Percentiles rank a stretch among this genome's conserved stretches.
Evolutionary conservation across 2,888 invertebrate species (phyloP).

Genomic region (Polietes domitor): DNA sequence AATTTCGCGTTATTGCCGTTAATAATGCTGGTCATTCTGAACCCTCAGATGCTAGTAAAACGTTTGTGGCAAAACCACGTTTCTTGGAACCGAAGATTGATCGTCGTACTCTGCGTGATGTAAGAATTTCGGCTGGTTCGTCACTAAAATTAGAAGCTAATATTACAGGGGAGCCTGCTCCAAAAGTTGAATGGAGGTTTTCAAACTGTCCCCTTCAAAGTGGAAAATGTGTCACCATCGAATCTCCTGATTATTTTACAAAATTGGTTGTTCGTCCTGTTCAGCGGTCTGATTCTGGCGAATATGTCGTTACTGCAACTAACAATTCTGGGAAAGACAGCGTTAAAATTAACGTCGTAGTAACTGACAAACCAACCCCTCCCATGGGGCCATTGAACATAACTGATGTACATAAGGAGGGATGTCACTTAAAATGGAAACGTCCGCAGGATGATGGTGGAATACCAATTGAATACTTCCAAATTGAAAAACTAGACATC

Average conservation of each 20-base stretch:
- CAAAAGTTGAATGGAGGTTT: conserved; percentile 95
- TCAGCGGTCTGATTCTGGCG: conserved; percentile 90
- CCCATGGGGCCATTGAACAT: conserved; percentile 95
- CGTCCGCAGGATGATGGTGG: conserved; percentile 97
- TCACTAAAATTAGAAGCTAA: conserved; percentile 96
- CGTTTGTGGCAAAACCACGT: conserved; percentile 92
- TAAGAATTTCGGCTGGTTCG: conserved; percentile 95
- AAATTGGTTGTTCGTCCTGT: conserved; percentile 92
- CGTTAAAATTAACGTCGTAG: conserved; percentile 90
- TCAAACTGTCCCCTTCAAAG: conserved; percentile 89
- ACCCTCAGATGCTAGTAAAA: conserved; percentile 93
- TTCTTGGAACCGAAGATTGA: conserved; percentile 98
- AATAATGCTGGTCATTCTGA: conserved; percentile 97
- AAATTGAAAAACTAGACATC: conserved; percentile 96
- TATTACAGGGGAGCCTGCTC: conserved; percentile 97
- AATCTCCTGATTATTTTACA: conserved; percentile 93
- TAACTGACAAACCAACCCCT: conserved; percentile 92
- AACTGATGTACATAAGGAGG: conserved; percentile 94
- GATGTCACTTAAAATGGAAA: conserved; percentile 97
- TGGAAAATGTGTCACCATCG: conserved; percentile 88
- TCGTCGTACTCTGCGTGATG: conserved; percentile 93
- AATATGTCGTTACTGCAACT: conserved; percentile 92
- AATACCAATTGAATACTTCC: conserved; percentile 96
- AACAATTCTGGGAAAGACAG: conserved; percentile 94
- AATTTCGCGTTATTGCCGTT: conserved; percentile 96